Evolutionary conservation across 2,888 invertebrate genomes (phyloP), one percentile per base, ranked within the genome.

Genomic region (Iselma pallidipennis): DNA sequence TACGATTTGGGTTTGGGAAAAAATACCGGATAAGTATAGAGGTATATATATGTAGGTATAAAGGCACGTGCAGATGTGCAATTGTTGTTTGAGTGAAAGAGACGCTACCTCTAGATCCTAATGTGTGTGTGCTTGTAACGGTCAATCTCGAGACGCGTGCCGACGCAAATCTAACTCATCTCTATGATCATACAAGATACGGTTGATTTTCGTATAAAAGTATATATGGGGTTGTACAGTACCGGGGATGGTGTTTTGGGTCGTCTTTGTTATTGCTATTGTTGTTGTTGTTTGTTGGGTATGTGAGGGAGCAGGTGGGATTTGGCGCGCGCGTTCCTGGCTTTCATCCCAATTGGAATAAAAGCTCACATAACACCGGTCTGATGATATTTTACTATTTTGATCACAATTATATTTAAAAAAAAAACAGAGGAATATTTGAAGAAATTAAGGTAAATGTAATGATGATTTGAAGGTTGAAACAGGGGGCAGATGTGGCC

Each of bases 141-240:
- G 78, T 78, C 78, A 78, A 45, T 75, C 73, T 62, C 67, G 70
- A 67, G 75, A 71, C 78, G 78, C 77, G 78, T 78, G 78, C 78
- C 77, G 71, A 64, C 72, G 71, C 61, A 57, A 21, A 45, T 10
- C 21, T 21, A 45, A 10, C 12, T 21, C 45, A 4, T 10, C 21
- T 45, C 12, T 45, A 45, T 45, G 2, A 4, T 1, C 10, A 45
- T 12, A 1, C 2, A 4, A 19, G 21, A 45, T 73, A 75, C 53
- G 66, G 73, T 49, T 59, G 55, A 67, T 42, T 65, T 65, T 73
- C 52, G 60, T 59, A 67, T 66, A 62, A 65, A 66, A 70, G 63
- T 64, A 66, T 64, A 67, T 65, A 65, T 71, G 71, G 71, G 73
- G 71, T 72, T 69, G 67, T 62, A 72, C 71, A 69, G 65, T 69